Evolutionary conservation across 2,888 invertebrate species (phyloP).

Genomic region (Thyatira batis): DNA sequence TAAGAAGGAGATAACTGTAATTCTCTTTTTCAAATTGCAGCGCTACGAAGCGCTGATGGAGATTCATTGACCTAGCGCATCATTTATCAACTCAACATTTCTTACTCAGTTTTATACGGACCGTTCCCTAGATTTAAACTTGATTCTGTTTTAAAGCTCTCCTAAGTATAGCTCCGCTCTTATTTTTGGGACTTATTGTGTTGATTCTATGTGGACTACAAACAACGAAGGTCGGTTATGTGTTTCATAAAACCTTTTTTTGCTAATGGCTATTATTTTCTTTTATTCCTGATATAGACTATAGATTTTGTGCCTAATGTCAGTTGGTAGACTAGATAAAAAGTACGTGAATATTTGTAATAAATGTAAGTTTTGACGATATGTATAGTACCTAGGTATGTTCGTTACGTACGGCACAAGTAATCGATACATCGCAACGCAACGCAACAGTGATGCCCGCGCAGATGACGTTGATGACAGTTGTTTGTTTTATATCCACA

Average conservation of each 20-base stretch:
- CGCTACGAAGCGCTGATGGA: conserved; percentile 65
- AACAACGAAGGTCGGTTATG: conserved; percentile 11
- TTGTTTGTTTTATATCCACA: conserved; percentile 75
- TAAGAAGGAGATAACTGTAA: conserved; percentile 51
- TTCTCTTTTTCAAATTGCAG: conserved; percentile 67
- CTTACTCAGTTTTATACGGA: conserved; percentile 61
- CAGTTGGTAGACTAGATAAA: not conserved
- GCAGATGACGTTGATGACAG: conserved; percentile 71
- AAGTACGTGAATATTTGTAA: not conserved
- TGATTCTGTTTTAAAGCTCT: conserved; percentile 52
- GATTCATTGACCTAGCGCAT: conserved; percentile 71
- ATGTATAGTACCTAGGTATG: no score
- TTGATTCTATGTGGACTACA: conserved; percentile 14
- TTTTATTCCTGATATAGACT: not conserved
- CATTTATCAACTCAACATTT: conserved; percentile 73
- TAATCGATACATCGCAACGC: conserved; percentile 40
- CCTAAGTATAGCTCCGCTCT: conserved; percentile 52
- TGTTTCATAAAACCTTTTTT: not conserved
- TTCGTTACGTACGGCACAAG: conserved; percentile 26
- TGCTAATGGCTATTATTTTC: conserved; percentile 8
- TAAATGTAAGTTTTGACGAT: conserved; percentile 11
- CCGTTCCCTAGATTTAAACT: conserved; percentile 59
- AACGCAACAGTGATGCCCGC: conserved; percentile 39
- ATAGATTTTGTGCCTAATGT: not conserved
- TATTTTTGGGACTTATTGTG: conserved; percentile 50